Evolutionary conservation across 2,797 vertebrate species (phyloP), one percentile per base, ranked within the genome.

Genomic region (Pangasius macronema): DNA sequence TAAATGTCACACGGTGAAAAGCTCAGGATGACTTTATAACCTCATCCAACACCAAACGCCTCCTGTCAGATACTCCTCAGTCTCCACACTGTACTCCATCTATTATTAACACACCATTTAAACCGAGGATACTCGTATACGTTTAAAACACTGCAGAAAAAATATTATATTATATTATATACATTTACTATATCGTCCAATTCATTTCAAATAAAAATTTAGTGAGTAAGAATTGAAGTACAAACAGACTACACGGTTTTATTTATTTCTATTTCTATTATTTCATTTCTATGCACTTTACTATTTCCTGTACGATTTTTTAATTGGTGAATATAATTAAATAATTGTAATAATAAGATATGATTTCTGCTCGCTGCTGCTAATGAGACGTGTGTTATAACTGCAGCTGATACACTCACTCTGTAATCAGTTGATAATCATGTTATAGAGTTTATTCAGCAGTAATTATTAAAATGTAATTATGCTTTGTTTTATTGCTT

Each of bases 1-100:
- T 65, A 90, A 89, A 89, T 88, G 83, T 61, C 87, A 91, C 49
- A 77, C 85, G 79, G 24, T 77, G 76, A 63, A 75, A 86, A 84
- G 87, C 51, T 33, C 30, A 14, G 22, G 46, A 79, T 33, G 72
- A 59, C 82, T 87, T 87, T 63, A 83, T 77, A 55, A 76, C 67
- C 79, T 36, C 42, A 51, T 27, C 80, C 14, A 20, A 27, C 42
- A 75, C 42, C n/a, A 51, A 57, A n/a, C 57, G 59, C 67, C 8
- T 59, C 68, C 61, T 13, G 13, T 9, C 55, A 33, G 9, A 11
- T 2, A 33, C 27, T 65, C 33, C 0, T 39, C 79, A 6, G 3
- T 13, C 30, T 57, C 16, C 30, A 36, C 53, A 4, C 30, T 22
- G 8, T 5, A 33, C 30, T 36, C 18, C 3, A 22, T 59, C 59